A percentile compares a stretch with the other conserved stretches of the same genome.
These are phyloP conservation scores for Drosophila flavopinicola DNA, from an alignment of 2,888 invertebrate species.

Conservation along the genomic window DNA sequence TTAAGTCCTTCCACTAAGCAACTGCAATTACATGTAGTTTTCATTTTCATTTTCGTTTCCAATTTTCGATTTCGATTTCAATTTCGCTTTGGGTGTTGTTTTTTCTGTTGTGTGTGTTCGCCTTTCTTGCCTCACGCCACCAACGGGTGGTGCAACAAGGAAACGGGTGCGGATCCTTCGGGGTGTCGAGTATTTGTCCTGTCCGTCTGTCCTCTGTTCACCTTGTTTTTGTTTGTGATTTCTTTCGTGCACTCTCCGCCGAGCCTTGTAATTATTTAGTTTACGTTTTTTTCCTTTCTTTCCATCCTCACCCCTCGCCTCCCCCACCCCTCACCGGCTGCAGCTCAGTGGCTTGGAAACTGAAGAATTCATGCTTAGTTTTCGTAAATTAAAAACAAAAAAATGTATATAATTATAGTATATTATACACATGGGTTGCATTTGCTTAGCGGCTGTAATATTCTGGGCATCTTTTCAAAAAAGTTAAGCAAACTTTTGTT, in stretches of 20 bases:
- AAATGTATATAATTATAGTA: no score
- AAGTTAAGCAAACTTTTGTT: no score
- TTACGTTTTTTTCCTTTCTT: constrained; percentile 32
- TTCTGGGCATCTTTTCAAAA: no score
- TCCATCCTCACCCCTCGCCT: constrained; percentile 2
- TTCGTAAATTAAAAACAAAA: constrained; percentile 5
- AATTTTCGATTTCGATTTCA: constrained; percentile 51
- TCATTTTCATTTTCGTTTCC: constrained; percentile 41
- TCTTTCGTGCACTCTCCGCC: constrained; percentile 11
- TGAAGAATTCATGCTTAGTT: constrained; percentile 57
- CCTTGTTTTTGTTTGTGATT: constrained; percentile 38
- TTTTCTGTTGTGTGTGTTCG: constrained; percentile 19
- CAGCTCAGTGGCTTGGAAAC: constrained; percentile 63
- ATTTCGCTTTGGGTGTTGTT: constrained; percentile 47
- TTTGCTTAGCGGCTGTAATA: background rate
- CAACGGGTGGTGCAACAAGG: background rate
- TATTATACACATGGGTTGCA: background rate
- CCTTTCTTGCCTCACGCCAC: constrained; percentile 51
- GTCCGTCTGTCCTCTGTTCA: constrained; percentile 19
- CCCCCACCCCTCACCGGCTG: background rate
- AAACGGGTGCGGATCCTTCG: constrained; percentile 8
- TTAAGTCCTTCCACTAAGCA: constrained; percentile 42
- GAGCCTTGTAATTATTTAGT: constrained; percentile 74
- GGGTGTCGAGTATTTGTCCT: constrained; percentile 66
- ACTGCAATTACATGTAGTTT: constrained; percentile 65